Evolutionary conservation across 2,113 vertebrate species (phyloP), one percentile per base, ranked within the genome.

Genomic region (Rhea pennata): DNA sequence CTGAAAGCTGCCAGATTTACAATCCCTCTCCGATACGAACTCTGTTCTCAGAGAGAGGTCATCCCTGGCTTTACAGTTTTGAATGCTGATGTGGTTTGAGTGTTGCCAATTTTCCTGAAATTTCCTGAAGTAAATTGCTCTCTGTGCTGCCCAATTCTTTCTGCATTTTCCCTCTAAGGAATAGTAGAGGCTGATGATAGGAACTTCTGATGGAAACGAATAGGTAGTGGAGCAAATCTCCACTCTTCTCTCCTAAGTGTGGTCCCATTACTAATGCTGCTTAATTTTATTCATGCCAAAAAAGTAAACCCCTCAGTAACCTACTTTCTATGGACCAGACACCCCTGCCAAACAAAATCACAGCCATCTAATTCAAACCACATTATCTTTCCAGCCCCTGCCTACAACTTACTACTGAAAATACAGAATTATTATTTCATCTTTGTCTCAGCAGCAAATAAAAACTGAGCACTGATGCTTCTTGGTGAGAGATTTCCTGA

Each of bases 41-140:
- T 94, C 80, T 82, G 8, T 66, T 93, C 71, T 88, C 87, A 64
- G 24, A 81, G 2, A 92, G 66, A 91, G 92, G 94, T 94, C 96
- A 92, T 50, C 36, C 29, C 15, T 12, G 27, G 62, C 70, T 92
- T 81, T 50, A 66, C 53, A 62, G 80, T 75, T 95, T 59, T 77
- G 81, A 96, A 93, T 91, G 54, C 44, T 94, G 91, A 95, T 92
- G 58, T 40, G 61, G 71, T 94, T 83, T 80, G 87, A 87, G 54
- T 6, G 50, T 83, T 92, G 64, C 71, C 71, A 85, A 76, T 95
- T 94, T 95, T 91, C 71, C 70, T 89, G 91, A 96, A 84, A 93
- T 70, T 36, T 36, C 77, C 89, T 46, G 72, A 56, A 93, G 91
- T 54, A 95, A 92, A 91, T 84, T 94, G 54, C 54, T 85, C 62